Evolutionary conservation across 2,888 invertebrate species (phyloP), one percentile per base, ranked within the genome.

Genomic region (Drosophila antonietae): DNA sequence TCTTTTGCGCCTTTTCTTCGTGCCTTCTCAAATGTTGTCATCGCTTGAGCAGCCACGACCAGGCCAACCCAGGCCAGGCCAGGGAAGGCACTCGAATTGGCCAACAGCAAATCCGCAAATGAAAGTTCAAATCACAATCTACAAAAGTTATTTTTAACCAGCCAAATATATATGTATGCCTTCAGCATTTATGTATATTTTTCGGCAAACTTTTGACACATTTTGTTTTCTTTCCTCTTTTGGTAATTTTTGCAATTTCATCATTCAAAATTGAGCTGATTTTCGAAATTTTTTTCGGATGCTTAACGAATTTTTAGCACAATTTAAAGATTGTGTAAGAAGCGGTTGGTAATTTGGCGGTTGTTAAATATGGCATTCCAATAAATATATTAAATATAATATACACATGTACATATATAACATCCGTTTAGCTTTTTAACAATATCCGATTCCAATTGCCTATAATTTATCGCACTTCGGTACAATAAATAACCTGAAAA

Each of bases 171-270:
- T 37, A n/a, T 43, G 6, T 37, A 20, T 37, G 12, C 46, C 23
- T 41, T 74, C 3, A 8, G 10, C 15, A 15, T 61, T 28, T 18
- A 18, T 15, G 18, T 55, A 18, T 33, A 18, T 52, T 33, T 52
- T 33, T 71, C 49, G 44, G 58, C 67, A 67, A 55, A 67, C 44
- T 46, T 28, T n/a, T 51, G 39, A 18, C 56, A 56, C 55, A 66
- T 75, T 76, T 80, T 51, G 52, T 67, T 56, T 70, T 75, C 75
- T 53, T 75, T 79, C 60, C 57, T 12, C 35, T 18, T 43, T 47
- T 55, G 56, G 37, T 59, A 49, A 78, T 78, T 69, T 82, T 82
- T 82, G 73, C 67, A 80, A 82, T 89, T 88, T 85, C 86, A 80
- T 89, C 89, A 86, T 75, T 74, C 33, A 35, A 84, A 79, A 87